Percentiles rank a stretch among this genome's conserved stretches.
phyloP scores from a whole-genome alignment of 2,113 vertebrate genomes.

The Sula dactylatra region DNA sequence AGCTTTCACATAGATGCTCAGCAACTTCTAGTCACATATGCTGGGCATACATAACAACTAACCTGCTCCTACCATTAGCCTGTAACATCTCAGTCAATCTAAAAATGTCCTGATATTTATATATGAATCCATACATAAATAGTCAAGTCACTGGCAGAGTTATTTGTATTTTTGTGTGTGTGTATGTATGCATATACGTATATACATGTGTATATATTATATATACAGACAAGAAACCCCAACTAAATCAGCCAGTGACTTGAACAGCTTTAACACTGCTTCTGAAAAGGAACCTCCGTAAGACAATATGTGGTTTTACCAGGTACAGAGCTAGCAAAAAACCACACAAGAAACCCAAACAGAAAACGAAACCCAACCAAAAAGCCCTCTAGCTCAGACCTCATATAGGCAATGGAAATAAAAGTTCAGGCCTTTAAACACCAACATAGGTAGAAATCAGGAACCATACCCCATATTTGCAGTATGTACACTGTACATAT shows the following conservation, averaged over 20 bases:
- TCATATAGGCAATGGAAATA: background rate
- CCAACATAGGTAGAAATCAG: background rate
- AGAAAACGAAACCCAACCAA: background rate
- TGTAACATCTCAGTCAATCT: background rate
- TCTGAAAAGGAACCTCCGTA: background rate
- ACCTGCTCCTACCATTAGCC: background rate
- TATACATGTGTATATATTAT: too few species aligned
- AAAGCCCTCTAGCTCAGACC: background rate
- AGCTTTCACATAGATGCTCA: background rate
- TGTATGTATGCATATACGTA: background rate
- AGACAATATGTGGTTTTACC: background rate
- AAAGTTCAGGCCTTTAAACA: background rate
- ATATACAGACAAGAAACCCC: background rate
- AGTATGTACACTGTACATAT: too few species aligned
- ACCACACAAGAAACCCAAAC: too few species aligned
- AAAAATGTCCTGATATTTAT: background rate
- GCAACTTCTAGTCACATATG: background rate
- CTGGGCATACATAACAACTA: background rate
- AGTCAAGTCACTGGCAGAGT: background rate
- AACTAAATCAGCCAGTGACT: background rate
- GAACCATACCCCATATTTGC: background rate
- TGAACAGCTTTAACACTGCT: background rate
- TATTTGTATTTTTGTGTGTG: background rate
- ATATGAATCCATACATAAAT: background rate
- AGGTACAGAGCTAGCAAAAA: background rate